Evolutionary conservation across 2,888 invertebrate species (phyloP).

Genomic region (Melanostoma scalare): DNA sequence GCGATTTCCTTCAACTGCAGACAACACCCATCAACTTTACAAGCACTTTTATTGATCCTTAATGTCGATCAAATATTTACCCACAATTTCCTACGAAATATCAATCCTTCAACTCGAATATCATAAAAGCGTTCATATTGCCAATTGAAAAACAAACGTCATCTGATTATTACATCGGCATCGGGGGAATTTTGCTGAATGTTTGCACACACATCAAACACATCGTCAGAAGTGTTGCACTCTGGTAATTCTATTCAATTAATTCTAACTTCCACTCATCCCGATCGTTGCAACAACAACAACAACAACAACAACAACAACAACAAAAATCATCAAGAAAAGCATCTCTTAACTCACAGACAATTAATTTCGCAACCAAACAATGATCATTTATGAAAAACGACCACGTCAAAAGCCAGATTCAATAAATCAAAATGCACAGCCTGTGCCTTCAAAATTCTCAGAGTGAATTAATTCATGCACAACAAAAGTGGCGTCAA

Average conservation of each 20-base stretch:
- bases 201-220: not conserved
- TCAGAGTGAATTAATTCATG: conserved; percentile 41
- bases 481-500: conserved; percentile 59
- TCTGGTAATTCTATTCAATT: conserved; percentile 41
- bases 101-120: not conserved
- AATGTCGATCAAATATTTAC: conserved; percentile 11
- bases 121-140: conserved; percentile 1
- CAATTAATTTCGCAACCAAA: conserved; percentile 31
- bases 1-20: too few relatives aligned
- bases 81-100: not conserved
- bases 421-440: conserved; percentile 44
- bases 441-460: not conserved
- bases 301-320: not conserved
- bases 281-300: not conserved
- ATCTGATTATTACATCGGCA: not conserved
- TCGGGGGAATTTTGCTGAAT: conserved; percentile 15
- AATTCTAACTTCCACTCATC: conserved; percentile 12
- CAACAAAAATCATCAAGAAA: not conserved
- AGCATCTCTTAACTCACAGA: conserved; percentile 5
- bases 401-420: not conserved
- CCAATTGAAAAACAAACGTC: not conserved
- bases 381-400: not conserved
- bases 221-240: conserved; percentile 1
- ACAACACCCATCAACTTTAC: too few relatives aligned
- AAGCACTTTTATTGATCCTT: too few relatives aligned